Evolutionary conservation across 2,113 vertebrate genomes (phyloP).

Genomic region (Pangasianodon hypophthalmus): DNA sequence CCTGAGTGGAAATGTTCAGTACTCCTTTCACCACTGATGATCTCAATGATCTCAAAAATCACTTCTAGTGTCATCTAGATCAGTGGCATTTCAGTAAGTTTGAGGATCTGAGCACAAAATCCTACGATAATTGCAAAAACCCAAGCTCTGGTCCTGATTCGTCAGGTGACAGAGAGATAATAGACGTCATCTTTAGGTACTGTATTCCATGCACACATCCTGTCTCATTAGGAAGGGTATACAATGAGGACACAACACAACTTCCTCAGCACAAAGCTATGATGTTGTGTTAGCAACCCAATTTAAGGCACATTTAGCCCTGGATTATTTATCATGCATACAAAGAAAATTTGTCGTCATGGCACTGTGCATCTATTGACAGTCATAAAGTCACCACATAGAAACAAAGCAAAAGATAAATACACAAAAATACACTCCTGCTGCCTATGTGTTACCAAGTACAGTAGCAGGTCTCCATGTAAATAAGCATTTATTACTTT

Average conservation of each 20-base stretch:
- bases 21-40: slow-evolving; percentile 1
- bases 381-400: not conserved
- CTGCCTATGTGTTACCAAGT: not conserved
- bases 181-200: not conserved
- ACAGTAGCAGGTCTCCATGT: not conserved
- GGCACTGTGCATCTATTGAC: not conserved
- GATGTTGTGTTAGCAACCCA: not conserved
- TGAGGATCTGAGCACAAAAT: not conserved
- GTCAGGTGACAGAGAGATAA: not conserved
- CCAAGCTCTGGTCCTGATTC: not conserved
- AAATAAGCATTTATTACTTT: not conserved
- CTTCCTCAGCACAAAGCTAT: not conserved
- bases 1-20: not conserved
- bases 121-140: not conserved
- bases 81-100: not conserved
- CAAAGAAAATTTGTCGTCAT: not conserved
- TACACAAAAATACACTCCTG: not conserved
- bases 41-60: not conserved
- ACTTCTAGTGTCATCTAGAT: not conserved
- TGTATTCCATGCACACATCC: not conserved
- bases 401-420: not conserved
- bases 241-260: not conserved
- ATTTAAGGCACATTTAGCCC: not conserved
- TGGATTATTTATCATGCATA: not conserved
- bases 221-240: not conserved